These are phyloP conservation scores for Gandaritis pyraliata DNA, from an alignment of 2,888 invertebrate species.

Conservation along the genomic window DNA sequence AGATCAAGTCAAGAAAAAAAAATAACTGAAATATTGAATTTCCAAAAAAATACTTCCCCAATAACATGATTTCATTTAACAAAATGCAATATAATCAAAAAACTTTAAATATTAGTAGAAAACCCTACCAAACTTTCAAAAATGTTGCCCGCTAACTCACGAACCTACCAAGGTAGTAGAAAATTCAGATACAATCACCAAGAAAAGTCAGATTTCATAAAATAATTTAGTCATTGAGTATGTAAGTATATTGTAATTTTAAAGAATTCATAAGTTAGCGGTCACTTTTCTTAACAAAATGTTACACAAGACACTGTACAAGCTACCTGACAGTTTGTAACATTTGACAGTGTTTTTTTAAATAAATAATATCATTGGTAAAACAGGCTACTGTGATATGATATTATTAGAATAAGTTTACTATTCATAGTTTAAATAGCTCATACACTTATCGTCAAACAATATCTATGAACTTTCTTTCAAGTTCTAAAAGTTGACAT, in stretches of 20 bases:
- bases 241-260: conserved; percentile 6
- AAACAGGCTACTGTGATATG: conserved; percentile 24
- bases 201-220: conserved; percentile 10
- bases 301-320: conserved; percentile 5
- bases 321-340: background rate
- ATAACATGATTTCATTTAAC: conserved; percentile 67
- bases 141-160: conserved; percentile 17
- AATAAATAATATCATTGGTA: conserved; percentile 16
- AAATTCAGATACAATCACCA: conserved; percentile 2
- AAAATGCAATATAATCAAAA: conserved; percentile 63
- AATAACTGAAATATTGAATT: conserved; percentile 3
- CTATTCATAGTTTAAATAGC: conserved; percentile 10
- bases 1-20: background rate
- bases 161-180: conserved; percentile 22
- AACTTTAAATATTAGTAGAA: conserved; percentile 56
- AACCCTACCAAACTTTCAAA: conserved; percentile 41
- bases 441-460: conserved; percentile 8
- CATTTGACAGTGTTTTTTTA: background rate
- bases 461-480: background rate
- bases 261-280: conserved; percentile 2
- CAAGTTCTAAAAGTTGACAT: background rate
- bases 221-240: conserved; percentile 7
- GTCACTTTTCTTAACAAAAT: conserved; percentile 4
- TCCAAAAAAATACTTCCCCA: conserved; percentile 33
- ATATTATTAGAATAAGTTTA: conserved; percentile 1